Evolutionary conservation across 2,797 vertebrate genomes (phyloP).

Genomic region (Fistularia tabacaria): DNA sequence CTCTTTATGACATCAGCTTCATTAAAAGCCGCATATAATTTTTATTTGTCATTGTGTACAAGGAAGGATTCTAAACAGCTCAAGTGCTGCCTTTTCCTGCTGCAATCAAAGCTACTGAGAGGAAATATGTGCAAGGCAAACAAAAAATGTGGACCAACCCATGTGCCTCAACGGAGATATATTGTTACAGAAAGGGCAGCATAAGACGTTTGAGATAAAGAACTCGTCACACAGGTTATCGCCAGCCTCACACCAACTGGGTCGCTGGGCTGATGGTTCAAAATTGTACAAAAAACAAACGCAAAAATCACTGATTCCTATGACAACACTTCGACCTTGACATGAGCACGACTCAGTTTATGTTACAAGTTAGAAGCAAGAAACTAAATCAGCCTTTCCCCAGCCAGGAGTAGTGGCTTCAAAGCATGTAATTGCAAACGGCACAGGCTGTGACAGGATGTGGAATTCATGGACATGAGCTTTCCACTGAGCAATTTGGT

Average conservation of each 20-base stretch:
- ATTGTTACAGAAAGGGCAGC: slow-evolving; percentile 43
- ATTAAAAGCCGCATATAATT: neutral
- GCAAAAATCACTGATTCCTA: slow-evolving; percentile 3
- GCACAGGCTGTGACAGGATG: slow-evolving; percentile 74
- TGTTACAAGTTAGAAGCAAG: neutral
- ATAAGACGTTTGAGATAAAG: slow-evolving; percentile 38
- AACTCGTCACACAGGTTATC: slow-evolving; percentile 62
- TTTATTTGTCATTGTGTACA: neutral
- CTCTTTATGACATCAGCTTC: too few species aligned
- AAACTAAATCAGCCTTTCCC: slow-evolving; percentile 11
- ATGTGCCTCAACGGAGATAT: slow-evolving; percentile 17
- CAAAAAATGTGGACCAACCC: slow-evolving; percentile 40
- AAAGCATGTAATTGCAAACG: slow-evolving; percentile 57
- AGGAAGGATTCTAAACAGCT: slow-evolving; percentile 9
- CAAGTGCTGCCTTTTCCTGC: slow-evolving; percentile 17
- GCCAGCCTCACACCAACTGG: neutral
- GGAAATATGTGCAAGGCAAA: slow-evolving; percentile 53
- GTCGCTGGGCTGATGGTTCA: neutral
- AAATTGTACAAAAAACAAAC: slow-evolving; percentile 6
- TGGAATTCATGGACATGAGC: slow-evolving; percentile 68
- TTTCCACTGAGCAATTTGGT: slow-evolving; percentile 45
- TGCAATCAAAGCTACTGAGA: slow-evolving; percentile 32
- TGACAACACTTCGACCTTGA: neutral
- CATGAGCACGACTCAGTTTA: neutral
- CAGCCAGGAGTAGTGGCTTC: slow-evolving; percentile 32